phyloP scores from a whole-genome alignment of 2,797 vertebrate species.

The Bovichtus variegatus region DNA sequence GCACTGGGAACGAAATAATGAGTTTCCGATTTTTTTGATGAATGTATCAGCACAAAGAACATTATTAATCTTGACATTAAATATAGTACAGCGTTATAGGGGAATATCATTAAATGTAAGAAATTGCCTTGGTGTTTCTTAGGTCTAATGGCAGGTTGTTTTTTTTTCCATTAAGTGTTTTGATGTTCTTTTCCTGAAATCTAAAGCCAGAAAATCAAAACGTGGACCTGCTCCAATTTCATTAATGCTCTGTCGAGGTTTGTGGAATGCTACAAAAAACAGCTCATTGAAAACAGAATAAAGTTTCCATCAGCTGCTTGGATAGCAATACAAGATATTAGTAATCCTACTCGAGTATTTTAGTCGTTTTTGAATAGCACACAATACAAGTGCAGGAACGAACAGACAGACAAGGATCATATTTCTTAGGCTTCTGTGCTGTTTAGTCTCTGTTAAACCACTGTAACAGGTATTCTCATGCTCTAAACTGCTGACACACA shows the following conservation, averaged over 20 bases:
- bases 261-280: slow-evolving; percentile 37
- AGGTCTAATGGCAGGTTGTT: slow-evolving; percentile 14
- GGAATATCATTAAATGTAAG: slow-evolving; percentile 22
- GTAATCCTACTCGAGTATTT: not conserved
- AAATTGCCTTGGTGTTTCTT: slow-evolving; percentile 4
- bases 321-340: slow-evolving; percentile 15
- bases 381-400: not conserved
- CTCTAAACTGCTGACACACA: not conserved
- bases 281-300: slow-evolving; percentile 27
- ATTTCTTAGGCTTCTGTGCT: slow-evolving; percentile 15
- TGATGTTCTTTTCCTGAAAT: slow-evolving; percentile 31
- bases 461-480: slow-evolving; percentile 5
- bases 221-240: slow-evolving; percentile 15
- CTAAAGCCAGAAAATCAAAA: slow-evolving; percentile 27
- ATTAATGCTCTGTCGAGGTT: slow-evolving; percentile 31
- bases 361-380: not conserved
- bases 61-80: slow-evolving; percentile 39
- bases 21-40: slow-evolving; percentile 48
- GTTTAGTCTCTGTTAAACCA: slow-evolving; percentile 39
- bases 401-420: slow-evolving; percentile 3
- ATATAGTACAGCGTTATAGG: not conserved
- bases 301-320: slow-evolving; percentile 42
- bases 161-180: slow-evolving; percentile 28
- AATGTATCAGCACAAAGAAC: slow-evolving; percentile 30
- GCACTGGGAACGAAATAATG: slow-evolving; percentile 64